These are phyloP conservation scores for Chinchilla lanigera DNA, from an alignment of 2,113 vertebrate genomes.

Conservation along the genomic window DNA sequence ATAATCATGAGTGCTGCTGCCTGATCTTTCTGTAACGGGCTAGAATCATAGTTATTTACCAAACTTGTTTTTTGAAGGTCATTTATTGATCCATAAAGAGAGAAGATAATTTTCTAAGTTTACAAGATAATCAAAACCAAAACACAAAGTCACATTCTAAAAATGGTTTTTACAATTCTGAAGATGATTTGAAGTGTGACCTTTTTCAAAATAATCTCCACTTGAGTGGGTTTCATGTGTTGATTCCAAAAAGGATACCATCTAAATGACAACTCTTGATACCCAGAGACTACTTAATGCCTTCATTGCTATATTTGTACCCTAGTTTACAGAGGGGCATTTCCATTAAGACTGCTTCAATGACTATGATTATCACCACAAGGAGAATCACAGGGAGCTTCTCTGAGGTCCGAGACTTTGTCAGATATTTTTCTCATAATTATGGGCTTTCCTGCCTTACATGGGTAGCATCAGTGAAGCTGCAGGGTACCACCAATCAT, in stretches of 20 bases:
- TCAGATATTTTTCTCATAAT: neutral
- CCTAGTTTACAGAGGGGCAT: neutral
- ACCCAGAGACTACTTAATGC: neutral
- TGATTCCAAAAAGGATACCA: neutral
- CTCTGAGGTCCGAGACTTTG: neutral
- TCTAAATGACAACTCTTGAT: neutral
- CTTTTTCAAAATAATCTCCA: neutral
- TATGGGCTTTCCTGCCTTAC: neutral
- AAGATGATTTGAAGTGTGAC: constrained; percentile 2
- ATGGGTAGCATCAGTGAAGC: neutral
- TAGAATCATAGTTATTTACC: neutral
- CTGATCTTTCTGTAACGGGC: constrained; percentile 25
- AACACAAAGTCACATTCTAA: neutral
- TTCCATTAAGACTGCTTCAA: neutral
- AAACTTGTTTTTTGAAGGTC: constrained; percentile 33
- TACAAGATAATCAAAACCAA: constrained; percentile 41
- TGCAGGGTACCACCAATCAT: neutral
- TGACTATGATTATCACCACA: neutral
- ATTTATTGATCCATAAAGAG: constrained; percentile 10
- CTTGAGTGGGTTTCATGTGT: neutral
- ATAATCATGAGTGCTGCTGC: neutral
- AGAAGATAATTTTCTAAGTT: constrained; percentile 40
- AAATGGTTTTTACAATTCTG: neutral
- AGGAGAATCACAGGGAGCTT: neutral
- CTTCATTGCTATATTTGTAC: neutral